Percentiles rank a stretch among this genome's conserved stretches.
These are phyloP conservation scores for Catharus bicknelli DNA, from an alignment of 2,113 vertebrate species.

Conservation along the genomic window DNA sequence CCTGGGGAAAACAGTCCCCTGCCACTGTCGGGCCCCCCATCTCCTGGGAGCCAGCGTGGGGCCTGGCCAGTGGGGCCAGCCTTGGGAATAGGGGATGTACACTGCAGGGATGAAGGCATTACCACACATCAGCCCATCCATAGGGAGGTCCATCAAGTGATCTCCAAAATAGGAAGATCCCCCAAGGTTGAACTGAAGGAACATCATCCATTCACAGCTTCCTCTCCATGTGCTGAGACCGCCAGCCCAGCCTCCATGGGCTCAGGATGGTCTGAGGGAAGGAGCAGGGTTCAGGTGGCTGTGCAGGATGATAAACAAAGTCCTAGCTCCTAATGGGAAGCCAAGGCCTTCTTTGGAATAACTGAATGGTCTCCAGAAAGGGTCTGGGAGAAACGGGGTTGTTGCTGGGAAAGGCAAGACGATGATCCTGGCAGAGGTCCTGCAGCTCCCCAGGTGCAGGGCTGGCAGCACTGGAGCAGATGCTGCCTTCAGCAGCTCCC, in stretches of 20 bases:
- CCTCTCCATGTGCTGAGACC: background rate
- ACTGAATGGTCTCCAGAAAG: background rate
- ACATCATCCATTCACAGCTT: background rate
- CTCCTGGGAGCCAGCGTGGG: rapidly evolving
- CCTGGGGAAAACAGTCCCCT: background rate
- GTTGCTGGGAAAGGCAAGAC: background rate
- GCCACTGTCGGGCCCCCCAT: background rate
- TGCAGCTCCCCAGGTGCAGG: background rate
- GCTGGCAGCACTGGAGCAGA: background rate
- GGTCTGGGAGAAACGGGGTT: background rate
- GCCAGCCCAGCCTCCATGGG: background rate
- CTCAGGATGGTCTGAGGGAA: background rate
- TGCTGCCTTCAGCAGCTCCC: background rate
- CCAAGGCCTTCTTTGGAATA: background rate
- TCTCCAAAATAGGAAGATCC: background rate
- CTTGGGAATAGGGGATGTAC: background rate
- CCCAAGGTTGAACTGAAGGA: background rate
- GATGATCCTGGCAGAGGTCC: background rate
- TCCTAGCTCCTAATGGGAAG: background rate
- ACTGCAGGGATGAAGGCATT: background rate
- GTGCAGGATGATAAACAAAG: rapidly evolving
- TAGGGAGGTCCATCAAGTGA: background rate
- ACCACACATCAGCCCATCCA: background rate
- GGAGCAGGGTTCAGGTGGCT: background rate
- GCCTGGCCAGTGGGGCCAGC: background rate